A percentile compares a stretch with the other conserved stretches of the same genome.
Evolutionary conservation across 2,797 vertebrate species (phyloP).

Genomic region (Okamejei kenojei): DNA sequence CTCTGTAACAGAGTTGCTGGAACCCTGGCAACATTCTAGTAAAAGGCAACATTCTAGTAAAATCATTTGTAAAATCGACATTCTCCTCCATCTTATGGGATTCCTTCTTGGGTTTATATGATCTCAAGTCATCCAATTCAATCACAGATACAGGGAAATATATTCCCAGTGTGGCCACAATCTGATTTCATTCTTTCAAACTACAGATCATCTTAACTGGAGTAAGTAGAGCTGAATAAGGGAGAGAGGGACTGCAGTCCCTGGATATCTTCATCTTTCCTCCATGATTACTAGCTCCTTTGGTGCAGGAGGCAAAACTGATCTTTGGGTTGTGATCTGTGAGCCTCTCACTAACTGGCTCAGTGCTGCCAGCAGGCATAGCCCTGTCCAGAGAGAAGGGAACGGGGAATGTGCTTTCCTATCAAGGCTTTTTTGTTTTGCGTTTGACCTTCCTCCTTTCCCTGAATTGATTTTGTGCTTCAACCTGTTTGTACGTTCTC

Average conservation of each 20-base stretch:
- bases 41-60: no score
- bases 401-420: no score
- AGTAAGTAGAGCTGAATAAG: background rate
- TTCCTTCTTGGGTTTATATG: background rate
- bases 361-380: background rate
- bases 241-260: background rate
- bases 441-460: no score
- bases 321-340: background rate
- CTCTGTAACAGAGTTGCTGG: no score
- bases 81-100: background rate
- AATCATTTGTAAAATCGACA: no score
- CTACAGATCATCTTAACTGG: no score
- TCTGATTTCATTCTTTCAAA: background rate
- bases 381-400: no score
- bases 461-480: background rate
- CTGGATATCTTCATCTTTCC: no score
- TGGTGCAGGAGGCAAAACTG: background rate
- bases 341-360: background rate
- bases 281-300: background rate
- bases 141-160: background rate
- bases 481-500: background rate
- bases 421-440: background rate
- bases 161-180: background rate
- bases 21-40: no score
- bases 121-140: background rate